Percentiles rank a stretch among this genome's conserved stretches.
Conservation (phyloP, 2,888 invertebrate species). For the Ecdyonurus torrentis region DNA sequence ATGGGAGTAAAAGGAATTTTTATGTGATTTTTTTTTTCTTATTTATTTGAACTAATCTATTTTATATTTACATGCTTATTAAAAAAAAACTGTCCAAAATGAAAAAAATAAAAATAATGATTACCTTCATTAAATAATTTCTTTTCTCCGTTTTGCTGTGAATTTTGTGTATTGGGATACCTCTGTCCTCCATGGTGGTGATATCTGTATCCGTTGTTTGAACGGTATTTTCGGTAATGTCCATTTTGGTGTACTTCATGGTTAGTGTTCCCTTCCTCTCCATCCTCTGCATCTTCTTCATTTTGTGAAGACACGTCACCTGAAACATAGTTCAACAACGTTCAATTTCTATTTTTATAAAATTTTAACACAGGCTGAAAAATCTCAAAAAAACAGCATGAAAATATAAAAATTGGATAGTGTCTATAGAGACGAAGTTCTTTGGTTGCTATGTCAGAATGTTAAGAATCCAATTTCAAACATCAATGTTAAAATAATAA, state of each 20-base stretch:
- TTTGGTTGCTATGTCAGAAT: too few species aligned
- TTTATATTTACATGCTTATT: neutral
- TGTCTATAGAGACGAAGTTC: too few species aligned
- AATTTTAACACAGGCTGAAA: too few species aligned
- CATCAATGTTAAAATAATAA: too few species aligned
- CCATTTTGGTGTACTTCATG: neutral
- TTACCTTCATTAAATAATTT: slow-evolving; percentile 36
- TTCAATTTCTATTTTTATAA: too few species aligned
- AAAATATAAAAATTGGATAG: too few species aligned
- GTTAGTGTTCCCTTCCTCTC: neutral
- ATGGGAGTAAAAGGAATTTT: too few species aligned
- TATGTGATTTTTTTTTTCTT: too few species aligned
- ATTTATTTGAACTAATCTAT: neutral
- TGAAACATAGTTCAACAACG: too few species aligned
- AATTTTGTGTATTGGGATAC: neutral
- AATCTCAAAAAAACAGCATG: too few species aligned
- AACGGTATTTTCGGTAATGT: neutral
- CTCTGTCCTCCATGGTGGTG: neutral
- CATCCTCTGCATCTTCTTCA: neutral
- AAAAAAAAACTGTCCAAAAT: neutral
- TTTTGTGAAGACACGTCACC: neutral
- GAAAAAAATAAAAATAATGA: neutral
- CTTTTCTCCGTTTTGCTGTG: slow-evolving; percentile 20
- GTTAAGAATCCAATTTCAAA: too few species aligned
- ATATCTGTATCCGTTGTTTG: neutral